Conservation (phyloP, 2,797 vertebrate genomes). For the Sphaeramia orbicularis region DNA sequence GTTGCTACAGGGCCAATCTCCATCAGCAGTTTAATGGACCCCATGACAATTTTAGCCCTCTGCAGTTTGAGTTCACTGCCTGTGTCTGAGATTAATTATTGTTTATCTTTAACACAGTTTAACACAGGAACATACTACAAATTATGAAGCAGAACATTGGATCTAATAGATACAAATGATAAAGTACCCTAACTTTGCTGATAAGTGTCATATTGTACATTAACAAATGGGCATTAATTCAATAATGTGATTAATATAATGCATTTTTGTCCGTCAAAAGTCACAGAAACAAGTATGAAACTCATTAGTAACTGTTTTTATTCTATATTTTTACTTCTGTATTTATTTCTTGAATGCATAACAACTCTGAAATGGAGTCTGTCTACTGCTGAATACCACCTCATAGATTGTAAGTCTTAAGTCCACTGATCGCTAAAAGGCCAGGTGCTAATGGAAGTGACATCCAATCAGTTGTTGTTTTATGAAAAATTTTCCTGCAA, state of each 20-base stretch:
- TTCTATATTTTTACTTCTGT: too few relatives aligned
- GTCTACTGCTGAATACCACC: constrained; percentile 20
- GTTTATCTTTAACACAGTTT: constrained; percentile 24
- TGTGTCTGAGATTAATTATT: constrained; percentile 23
- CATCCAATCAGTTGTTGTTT: constrained; percentile 66
- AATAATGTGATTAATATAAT: too few relatives aligned
- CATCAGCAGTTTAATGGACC: constrained; percentile 60
- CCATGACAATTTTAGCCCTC: constrained; percentile 48
- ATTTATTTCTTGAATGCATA: constrained; percentile 1
- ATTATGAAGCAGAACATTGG: neutral
- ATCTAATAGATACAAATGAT: neutral
- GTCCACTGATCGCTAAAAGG: constrained; percentile 47
- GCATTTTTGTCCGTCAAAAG: too few relatives aligned
- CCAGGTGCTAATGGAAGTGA: constrained; percentile 47
- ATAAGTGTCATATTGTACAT: constrained; percentile 6
- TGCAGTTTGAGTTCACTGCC: constrained; percentile 36
- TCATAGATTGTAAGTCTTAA: constrained; percentile 39
- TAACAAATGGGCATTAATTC: too few relatives aligned
- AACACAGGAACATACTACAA: neutral
- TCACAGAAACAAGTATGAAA: too few relatives aligned
- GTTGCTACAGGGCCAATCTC: constrained; percentile 36
- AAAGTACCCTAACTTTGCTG: neutral
- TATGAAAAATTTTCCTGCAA: constrained; percentile 73
- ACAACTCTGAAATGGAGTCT: constrained; percentile 5
- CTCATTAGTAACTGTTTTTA: too few relatives aligned